phyloP scores from a whole-genome alignment of 2,113 vertebrate species.

The Pantherophis guttatus region DNA sequence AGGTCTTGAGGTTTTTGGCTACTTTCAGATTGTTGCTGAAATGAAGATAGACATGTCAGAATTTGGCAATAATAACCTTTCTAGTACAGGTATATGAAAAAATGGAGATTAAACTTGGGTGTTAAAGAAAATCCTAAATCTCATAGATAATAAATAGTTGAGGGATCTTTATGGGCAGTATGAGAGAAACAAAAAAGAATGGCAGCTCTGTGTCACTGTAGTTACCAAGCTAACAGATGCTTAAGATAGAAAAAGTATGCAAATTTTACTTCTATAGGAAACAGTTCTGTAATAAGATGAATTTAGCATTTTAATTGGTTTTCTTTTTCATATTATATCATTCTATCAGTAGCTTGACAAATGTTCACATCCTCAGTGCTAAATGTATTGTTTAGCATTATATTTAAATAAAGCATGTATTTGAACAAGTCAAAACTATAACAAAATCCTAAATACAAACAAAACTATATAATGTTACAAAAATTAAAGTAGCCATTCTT shows the following conservation, averaged over 20 bases:
- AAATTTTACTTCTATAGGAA: not conserved
- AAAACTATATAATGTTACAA: not conserved
- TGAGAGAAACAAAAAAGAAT: not conserved
- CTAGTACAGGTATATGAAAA: not conserved
- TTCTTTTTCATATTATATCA: not conserved
- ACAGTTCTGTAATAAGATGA: not conserved
- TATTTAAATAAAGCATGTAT: not conserved
- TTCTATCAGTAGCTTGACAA: not conserved
- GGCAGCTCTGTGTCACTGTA: not conserved
- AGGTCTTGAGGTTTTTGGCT: slow-evolving; percentile 10
- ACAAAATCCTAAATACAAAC: not conserved
- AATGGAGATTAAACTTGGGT: not conserved
- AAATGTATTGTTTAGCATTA: not conserved
- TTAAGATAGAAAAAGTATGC: not conserved
- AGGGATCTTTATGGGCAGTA: not conserved
- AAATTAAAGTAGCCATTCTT: not conserved
- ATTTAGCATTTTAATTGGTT: not conserved
- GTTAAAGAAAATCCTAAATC: not conserved
- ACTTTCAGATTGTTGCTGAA: slow-evolving; percentile 51
- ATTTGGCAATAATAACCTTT: not conserved
- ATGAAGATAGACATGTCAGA: slow-evolving; percentile 34
- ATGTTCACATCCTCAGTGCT: not conserved
- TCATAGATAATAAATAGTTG: no score
- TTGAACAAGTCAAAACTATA: not conserved
- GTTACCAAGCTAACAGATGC: not conserved